Percentiles rank a stretch among this genome's conserved stretches.
These are phyloP conservation scores for Prochilodus magdalenae DNA, from an alignment of 2,113 vertebrate genomes.

Conservation along the genomic window DNA sequence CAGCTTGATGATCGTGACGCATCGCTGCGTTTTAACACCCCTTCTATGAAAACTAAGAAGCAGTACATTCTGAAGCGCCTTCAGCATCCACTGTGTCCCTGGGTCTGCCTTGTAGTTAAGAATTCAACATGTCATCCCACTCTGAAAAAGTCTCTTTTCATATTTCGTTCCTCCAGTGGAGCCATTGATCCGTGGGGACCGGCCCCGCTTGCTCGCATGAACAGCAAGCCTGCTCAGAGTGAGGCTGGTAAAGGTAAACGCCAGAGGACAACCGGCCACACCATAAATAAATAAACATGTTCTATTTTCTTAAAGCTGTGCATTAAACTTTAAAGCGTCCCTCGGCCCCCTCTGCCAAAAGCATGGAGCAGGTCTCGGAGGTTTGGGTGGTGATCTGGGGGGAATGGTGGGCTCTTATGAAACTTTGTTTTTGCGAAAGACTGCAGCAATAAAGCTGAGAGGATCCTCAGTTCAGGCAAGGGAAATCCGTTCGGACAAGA, in stretches of 20 bases:
- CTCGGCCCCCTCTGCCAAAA: conserved; percentile 1
- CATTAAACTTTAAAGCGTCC: conserved; percentile 50
- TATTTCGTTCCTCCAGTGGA: conserved; percentile 23
- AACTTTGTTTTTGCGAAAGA: not conserved
- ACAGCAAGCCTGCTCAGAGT: not conserved
- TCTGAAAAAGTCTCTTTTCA: conserved; percentile 30
- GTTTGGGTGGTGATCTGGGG: conserved; percentile 16
- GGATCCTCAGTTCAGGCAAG: not conserved
- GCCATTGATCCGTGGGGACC: conserved; percentile 30
- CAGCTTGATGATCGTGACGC: too few relatives aligned
- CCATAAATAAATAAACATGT: conserved; percentile 52
- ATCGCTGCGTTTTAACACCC: not conserved
- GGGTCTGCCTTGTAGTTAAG: not conserved
- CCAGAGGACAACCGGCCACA: conserved; percentile 30
- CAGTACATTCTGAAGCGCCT: not conserved
- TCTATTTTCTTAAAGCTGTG: conserved; percentile 42
- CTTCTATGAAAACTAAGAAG: not conserved
- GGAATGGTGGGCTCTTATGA: not conserved
- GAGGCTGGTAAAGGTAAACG: conserved; percentile 21
- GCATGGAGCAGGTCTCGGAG: not conserved
- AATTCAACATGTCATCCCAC: conserved; percentile 20
- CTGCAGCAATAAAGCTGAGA: not conserved
- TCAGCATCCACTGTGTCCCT: not conserved
- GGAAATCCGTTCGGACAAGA: not conserved
- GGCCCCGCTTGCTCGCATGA: not conserved